Evolutionary conservation across 2,888 invertebrate species (phyloP), one percentile per base, ranked within the genome.

Genomic region (Spicauda simplicius): DNA sequence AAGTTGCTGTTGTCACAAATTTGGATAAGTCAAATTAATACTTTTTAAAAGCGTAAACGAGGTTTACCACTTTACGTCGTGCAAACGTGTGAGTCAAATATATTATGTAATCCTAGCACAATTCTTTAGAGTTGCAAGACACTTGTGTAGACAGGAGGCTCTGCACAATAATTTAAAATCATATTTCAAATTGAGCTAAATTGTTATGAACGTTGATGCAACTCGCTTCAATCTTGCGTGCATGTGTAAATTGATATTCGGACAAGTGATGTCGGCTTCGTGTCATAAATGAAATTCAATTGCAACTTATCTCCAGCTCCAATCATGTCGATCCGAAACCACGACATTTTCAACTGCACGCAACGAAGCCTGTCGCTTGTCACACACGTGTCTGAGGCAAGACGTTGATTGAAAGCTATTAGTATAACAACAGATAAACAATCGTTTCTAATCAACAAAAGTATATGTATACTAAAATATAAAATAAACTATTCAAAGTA

Each of bases 391-490:
- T 48, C 41, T 16, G 18, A 30, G 63, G 63, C 63, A 63, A 56
- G 63, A 63, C 45, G 48, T 57, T 41, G 19, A 48, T 48, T 63
- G 55, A 41, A 63, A 63, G 45, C 63, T 63, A n/a, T 59, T 25
- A 20, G n/a, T 48, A 41, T 57, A 14, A 33, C 30, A 56, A 63
- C 20, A 50, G 19, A 60, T 52, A 30, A 52, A 59, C 19, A 54
- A 45, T 56, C 30, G 79, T 72, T 73, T 75, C 48, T 48, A 48
- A 16, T 48, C 4, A 48, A 7, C 48, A 48, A 75, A 62, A 73
- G 72, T 73, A 74, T 73, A 74, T 73, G 69, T 76, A 76, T 75
- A 3, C 19, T 48, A 56, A 55, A 77, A 68, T 25, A 75, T 66
- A 54, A 58, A 68, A 63, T 48, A 50, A 59, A 74, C 71, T 48